A percentile compares a stretch with the other conserved stretches of the same genome.
Evolutionary conservation across 2,888 invertebrate species (phyloP).

Genomic region (Oscheius onirici): DNA sequence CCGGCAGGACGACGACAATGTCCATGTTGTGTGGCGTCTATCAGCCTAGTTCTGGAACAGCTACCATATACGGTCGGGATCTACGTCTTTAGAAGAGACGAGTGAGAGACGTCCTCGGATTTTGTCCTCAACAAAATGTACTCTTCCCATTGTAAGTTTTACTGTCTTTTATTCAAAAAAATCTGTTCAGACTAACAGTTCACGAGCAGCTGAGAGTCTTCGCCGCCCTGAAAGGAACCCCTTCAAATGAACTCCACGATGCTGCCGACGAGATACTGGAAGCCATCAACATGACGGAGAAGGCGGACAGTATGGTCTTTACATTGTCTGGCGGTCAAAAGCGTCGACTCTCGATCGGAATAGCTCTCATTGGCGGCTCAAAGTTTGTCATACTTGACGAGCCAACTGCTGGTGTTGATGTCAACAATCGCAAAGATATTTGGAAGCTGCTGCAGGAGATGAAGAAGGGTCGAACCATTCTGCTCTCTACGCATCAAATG

Average conservation of each 20-base stretch:
- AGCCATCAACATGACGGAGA: conserved; percentile 79
- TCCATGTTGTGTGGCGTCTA: conserved; percentile 77
- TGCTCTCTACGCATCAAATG: conserved; percentile 76
- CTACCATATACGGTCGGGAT: conserved; percentile 72
- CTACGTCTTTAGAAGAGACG: conserved; percentile 78
- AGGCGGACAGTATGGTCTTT: conserved; percentile 70
- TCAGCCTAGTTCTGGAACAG: conserved; percentile 82
- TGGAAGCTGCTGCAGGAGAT: conserved; percentile 79
- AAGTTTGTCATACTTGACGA: conserved; percentile 72
- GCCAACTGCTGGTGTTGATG: conserved; percentile 78
- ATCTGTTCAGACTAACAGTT: conserved; percentile 77
- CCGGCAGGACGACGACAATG: conserved; percentile 92
- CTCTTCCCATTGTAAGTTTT: conserved; percentile 76
- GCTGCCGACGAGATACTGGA: conserved; percentile 74
- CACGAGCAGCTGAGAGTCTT: conserved; percentile 81
- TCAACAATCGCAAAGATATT: conserved; percentile 82
- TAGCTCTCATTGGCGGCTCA: conserved; percentile 85
- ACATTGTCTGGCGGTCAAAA: conserved; percentile 81
- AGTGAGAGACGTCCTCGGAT: conserved; percentile 82
- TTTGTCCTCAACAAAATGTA: conserved; percentile 88
- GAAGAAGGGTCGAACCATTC: conserved; percentile 71
- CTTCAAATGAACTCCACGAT: conserved; percentile 77
- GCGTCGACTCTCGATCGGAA: conserved; percentile 86
- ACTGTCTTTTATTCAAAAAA: not conserved
- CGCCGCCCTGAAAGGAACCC: conserved; percentile 73